Evolutionary conservation across 2,888 invertebrate genomes (phyloP), one percentile per base, ranked within the genome.

Genomic region (Eulithis prunata): DNA sequence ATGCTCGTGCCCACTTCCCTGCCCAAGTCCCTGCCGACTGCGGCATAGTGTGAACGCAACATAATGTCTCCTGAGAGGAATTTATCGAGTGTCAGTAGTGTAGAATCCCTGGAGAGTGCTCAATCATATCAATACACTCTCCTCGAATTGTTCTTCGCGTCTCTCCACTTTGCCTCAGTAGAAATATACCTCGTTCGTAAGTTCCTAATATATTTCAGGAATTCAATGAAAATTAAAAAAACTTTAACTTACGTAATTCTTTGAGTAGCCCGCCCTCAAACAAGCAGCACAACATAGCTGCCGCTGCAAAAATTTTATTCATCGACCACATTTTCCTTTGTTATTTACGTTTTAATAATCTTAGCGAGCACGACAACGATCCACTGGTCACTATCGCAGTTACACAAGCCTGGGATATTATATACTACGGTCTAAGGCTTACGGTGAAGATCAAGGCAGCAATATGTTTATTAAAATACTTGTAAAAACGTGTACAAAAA

Each of bases 241-340:
- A 45, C 10, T 14, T 68, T 69, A 72, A 81, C 83, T 87, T 73
- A 87, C 87, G 87, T 73, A 87, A 71, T 64, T 84, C 63, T 70
- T 84, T 84, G 11, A 80, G 73, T n/a, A 79, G 73, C 4, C 76
- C 79, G 62, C 76, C 73, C 57, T 77, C 76, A 10, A 83, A 69
- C n/a, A 72, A 67, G 78, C 82, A 80, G 46, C 82, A 74, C 49
- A 86, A 66, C 66, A 85, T 69, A 57, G 82, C 70, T 21, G 75
- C 67, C 14, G 77, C 69, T 11, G 75, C 59, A 4, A 78, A 61
- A 49, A 77, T 71, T 47, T 67, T 77, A 68, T 65, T 66, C 7
- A 57, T 36, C 11, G 45, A 57, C 51, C 71, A 66, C 80, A 82
- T 82, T 74, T 74, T 80, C 36, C 12, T 28, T 51, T 4, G n/a